These are phyloP conservation scores for Spea hammondii DNA, from an alignment of 2,797 vertebrate genomes.

Conservation along the genomic window DNA sequence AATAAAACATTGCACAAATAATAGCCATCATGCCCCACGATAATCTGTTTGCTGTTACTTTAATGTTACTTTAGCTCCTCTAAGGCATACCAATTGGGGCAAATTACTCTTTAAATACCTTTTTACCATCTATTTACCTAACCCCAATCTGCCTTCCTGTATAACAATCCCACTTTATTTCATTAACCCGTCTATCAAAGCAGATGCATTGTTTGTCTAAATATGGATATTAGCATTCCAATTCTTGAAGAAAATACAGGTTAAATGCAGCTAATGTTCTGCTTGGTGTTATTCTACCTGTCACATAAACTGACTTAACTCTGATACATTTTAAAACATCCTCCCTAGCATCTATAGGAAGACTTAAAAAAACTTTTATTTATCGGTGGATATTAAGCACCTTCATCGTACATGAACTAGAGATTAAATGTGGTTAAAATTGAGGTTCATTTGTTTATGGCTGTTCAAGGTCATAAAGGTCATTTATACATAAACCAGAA, in stretches of 20 bases:
- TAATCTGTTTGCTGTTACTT: not conserved
- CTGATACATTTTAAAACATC: no score
- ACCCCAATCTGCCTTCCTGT: not conserved
- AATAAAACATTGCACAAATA: no score
- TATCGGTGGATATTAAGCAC: no score
- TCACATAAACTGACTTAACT: not conserved
- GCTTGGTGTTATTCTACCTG: not conserved
- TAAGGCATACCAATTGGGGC: not conserved
- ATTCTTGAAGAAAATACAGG: not conserved
- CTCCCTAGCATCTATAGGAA: no score
- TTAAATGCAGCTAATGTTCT: not conserved
- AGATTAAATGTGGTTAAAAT: no score
- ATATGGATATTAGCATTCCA: not conserved
- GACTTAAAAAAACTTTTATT: no score
- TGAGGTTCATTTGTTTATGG: no score
- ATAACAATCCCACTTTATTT: not conserved
- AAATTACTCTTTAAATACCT: not conserved
- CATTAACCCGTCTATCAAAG: not conserved
- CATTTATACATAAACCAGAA: no score
- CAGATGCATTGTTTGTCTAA: not conserved
- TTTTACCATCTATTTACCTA: not conserved
- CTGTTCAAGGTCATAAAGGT: no score
- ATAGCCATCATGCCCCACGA: no score
- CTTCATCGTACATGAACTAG: no score
- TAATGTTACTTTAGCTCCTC: not conserved